Evolutionary conservation across 1,140 invertebrate genomes (phyloP).

Genomic region (Hyposmocoma kahamanoa): DNA sequence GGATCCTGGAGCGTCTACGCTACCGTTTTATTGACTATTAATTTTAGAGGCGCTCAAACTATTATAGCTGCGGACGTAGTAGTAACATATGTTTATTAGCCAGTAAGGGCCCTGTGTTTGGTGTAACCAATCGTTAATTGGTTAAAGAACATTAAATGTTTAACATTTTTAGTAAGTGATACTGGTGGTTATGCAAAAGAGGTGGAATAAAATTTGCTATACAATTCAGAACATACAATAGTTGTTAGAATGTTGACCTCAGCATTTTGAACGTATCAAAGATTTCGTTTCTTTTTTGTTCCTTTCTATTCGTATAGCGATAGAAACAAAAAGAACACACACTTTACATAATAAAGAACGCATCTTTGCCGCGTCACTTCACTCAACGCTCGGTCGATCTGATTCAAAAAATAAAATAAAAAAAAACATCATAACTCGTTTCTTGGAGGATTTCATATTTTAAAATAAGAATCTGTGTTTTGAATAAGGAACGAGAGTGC

Average conservation of each 20-base stretch:
- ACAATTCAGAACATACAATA: too few relatives aligned
- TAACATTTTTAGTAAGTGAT: too few relatives aligned
- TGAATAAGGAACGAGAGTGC: slow-evolving; percentile 14
- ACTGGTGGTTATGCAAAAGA: too few relatives aligned
- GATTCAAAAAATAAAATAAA: slow-evolving; percentile 12
- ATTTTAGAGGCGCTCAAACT: slow-evolving; percentile 3
- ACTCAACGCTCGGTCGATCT: slow-evolving; percentile 21
- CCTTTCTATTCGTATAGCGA: too few relatives aligned
- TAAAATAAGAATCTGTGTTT: slow-evolving; percentile 35
- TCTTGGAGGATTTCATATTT: slow-evolving; percentile 50
- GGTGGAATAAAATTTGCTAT: too few relatives aligned
- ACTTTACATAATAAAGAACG: too few relatives aligned
- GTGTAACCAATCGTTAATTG: slow-evolving; percentile 1
- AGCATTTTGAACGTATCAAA: too few relatives aligned
- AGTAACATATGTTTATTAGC: not conserved
- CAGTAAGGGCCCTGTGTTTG: too few relatives aligned
- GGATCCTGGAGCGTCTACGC: slow-evolving; percentile 1
- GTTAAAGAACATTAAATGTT: not conserved
- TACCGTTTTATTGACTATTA: slow-evolving; percentile 11
- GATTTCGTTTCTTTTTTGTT: too few relatives aligned
- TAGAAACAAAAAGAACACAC: too few relatives aligned
- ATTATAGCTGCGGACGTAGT: not conserved
- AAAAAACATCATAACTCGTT: slow-evolving; percentile 41
- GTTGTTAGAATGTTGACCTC: too few relatives aligned
- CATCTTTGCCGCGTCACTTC: too few relatives aligned